Conservation (phyloP, 2,113 vertebrate genomes). For the Silurus asotus region DNA sequence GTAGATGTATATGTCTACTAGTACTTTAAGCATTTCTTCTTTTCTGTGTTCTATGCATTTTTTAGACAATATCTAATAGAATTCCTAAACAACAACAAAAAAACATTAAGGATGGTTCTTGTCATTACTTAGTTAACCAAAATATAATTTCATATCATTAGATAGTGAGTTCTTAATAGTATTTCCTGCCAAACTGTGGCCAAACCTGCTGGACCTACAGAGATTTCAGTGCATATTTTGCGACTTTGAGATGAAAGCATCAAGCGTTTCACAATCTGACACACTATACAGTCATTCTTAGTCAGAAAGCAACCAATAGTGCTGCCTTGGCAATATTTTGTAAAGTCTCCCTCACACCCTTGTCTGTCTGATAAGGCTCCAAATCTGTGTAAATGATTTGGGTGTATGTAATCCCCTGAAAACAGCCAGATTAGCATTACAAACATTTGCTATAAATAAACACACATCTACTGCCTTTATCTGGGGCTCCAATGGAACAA, state of each 20-base stretch:
- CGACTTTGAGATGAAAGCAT: not conserved
- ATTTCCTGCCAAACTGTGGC: not conserved
- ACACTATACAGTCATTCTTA: not conserved
- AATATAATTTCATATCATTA: not conserved
- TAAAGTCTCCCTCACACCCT: constrained; percentile 18
- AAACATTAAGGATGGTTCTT: not conserved
- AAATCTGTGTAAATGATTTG: constrained; percentile 13
- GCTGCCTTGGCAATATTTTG: not conserved
- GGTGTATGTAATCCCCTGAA: constrained; percentile 28
- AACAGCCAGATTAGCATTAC: constrained; percentile 42
- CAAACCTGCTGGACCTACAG: not conserved
- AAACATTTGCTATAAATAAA: constrained; percentile 40
- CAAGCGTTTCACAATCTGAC: not conserved
- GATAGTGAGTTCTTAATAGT: not conserved
- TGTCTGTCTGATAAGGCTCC: constrained; percentile 12
- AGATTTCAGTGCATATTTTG: not conserved
- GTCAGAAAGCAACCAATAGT: not conserved
- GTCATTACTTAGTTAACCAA: not conserved
- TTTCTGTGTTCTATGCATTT: not conserved
- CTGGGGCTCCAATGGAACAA: constrained; percentile 8
- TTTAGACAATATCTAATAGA: not conserved
- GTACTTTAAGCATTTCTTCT: not conserved
- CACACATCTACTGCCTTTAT: constrained; percentile 36
- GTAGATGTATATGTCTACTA: not conserved
- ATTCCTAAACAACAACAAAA: not conserved